These are phyloP conservation scores for Drosophila nigritarsus DNA, from an alignment of 2,888 invertebrate species.

Conservation along the genomic window DNA sequence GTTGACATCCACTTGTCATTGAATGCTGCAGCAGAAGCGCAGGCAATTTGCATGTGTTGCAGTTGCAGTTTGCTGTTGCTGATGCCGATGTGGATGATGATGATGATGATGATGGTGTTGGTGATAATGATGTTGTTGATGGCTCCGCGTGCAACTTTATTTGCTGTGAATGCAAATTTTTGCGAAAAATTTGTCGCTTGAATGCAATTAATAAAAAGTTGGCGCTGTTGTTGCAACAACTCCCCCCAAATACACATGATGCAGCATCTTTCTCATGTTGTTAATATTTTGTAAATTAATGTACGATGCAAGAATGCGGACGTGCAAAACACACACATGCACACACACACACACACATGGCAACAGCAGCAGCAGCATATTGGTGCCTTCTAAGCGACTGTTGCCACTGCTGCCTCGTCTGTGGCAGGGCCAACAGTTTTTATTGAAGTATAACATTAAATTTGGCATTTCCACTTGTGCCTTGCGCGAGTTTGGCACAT, in stretches of 20 bases:
- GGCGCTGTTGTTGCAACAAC: slow-evolving; percentile 59
- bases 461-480: slow-evolving; percentile 73
- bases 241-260: slow-evolving; percentile 1
- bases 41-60: slow-evolving; percentile 70
- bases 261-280: slow-evolving; percentile 58
- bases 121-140: slow-evolving; percentile 51
- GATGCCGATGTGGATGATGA: slow-evolving; percentile 18
- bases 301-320: slow-evolving; percentile 80
- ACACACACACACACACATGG: slow-evolving; percentile 6
- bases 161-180: slow-evolving; percentile 63
- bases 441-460: slow-evolving; percentile 80
- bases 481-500: slow-evolving; percentile 46
- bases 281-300: slow-evolving; percentile 80
- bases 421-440: slow-evolving; percentile 60
- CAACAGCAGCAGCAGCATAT: slow-evolving; percentile 17
- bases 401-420: slow-evolving; percentile 41
- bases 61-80: slow-evolving; percentile 50
- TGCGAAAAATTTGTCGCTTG: slow-evolving; percentile 71
- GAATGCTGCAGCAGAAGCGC: slow-evolving; percentile 45
- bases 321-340: slow-evolving; percentile 47
- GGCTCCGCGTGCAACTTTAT: slow-evolving; percentile 67
- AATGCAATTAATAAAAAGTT: slow-evolving; percentile 79
- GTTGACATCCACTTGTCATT: slow-evolving; percentile 76
- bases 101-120: slow-evolving; percentile 34
- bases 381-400: slow-evolving; percentile 31